Evolutionary conservation across 2,888 invertebrate genomes (phyloP).

Genomic region (Heliconius ethilla): DNA sequence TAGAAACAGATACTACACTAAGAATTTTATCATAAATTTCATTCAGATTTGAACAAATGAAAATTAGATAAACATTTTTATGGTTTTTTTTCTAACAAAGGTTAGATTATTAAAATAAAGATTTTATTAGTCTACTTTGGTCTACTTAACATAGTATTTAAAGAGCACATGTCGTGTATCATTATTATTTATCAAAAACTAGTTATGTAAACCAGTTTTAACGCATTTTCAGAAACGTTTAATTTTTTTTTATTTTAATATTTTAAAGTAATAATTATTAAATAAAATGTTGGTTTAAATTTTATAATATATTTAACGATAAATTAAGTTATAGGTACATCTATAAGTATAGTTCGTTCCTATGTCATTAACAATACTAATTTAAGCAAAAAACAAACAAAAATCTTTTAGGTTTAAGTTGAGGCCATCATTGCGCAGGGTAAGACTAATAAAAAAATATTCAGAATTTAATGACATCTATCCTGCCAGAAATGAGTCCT

Average conservation of each 20-base stretch:
- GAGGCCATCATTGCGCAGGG: too few relatives aligned
- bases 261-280: neutral
- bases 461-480: neutral
- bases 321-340: neutral
- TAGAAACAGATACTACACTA: neutral
- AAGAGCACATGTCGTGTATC: neutral
- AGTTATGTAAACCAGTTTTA: neutral
- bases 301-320: neutral
- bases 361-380: neutral
- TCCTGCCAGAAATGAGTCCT: neutral
- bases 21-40: neutral
- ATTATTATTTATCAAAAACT: conserved; percentile 22
- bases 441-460: too few relatives aligned
- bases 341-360: neutral
- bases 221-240: neutral
- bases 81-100: neutral
- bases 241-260: neutral
- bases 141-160: conserved; percentile 5
- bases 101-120: too few relatives aligned
- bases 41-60: neutral
- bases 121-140: neutral
- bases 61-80: neutral
- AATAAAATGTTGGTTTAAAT: neutral
- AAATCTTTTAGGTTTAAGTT: too few relatives aligned
- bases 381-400: neutral